Conservation (phyloP, 1,140 invertebrate genomes). For the Pseudomyrmex sp. region DNA sequence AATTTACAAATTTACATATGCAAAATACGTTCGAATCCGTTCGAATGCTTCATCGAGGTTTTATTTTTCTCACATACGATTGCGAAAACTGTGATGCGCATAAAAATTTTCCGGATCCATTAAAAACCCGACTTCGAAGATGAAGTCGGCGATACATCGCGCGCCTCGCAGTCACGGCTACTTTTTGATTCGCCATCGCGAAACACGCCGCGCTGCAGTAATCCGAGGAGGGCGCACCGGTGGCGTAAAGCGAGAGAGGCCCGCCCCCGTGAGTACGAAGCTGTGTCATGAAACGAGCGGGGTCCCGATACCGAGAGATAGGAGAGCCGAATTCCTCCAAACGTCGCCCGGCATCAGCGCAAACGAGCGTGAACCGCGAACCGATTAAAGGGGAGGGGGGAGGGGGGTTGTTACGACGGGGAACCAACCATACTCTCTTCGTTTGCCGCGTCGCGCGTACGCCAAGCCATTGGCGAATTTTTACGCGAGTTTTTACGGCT, state of each 20-base stretch:
- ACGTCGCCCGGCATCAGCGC: conserved; percentile 66
- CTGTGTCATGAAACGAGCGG: conserved; percentile 46
- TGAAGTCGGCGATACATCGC: not conserved
- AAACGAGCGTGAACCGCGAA: conserved; percentile 66
- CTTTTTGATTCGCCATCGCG: conserved; percentile 5
- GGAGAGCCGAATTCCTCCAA: not conserved
- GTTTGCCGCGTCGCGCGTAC: conserved; percentile 9
- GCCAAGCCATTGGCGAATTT: conserved; percentile 61
- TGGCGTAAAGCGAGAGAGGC: conserved; percentile 7
- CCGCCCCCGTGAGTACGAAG: conserved; percentile 42
- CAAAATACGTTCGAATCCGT: no score
- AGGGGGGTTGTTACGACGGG: conserved; percentile 15
- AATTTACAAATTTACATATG: no score
- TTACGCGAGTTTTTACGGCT: conserved; percentile 75
- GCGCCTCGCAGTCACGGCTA: not conserved
- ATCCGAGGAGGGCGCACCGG: conserved; percentile 15
- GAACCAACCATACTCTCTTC: conserved; percentile 20
- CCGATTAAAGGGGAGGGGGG: conserved; percentile 56
- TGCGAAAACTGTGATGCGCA: no score
- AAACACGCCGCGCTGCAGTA: not conserved
- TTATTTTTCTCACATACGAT: no score
- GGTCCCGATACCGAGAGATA: conserved; percentile 7
- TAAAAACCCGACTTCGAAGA: not conserved
- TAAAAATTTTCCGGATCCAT: not conserved
- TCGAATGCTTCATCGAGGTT: no score